These are phyloP conservation scores for Corapipo altera DNA, from an alignment of 2,113 vertebrate species.

Conservation along the genomic window DNA sequence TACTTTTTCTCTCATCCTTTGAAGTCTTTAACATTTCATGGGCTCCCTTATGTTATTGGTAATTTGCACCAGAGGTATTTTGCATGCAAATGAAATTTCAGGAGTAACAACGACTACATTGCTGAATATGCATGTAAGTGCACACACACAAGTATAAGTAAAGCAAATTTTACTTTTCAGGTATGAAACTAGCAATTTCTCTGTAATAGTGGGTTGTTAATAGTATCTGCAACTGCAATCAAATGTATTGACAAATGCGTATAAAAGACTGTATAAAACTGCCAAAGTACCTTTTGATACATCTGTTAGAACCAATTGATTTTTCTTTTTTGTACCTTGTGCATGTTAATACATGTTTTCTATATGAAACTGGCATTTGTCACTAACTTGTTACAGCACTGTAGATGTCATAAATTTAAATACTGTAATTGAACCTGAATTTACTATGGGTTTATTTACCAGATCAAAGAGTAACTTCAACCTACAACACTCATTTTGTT, in stretches of 20 bases:
- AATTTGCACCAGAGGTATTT: conserved; percentile 53
- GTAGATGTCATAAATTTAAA: conserved; percentile 65
- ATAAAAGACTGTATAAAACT: neutral
- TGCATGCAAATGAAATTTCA: conserved; percentile 56
- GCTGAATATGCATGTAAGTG: neutral
- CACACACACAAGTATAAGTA: neutral
- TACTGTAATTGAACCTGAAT: conserved; percentile 65
- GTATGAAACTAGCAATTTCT: neutral
- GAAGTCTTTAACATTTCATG: conserved; percentile 58
- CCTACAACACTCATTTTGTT: conserved; percentile 52
- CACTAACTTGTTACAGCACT: conserved; percentile 39
- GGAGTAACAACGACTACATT: neutral
- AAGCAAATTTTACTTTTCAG: neutral
- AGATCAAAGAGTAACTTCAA: conserved; percentile 71
- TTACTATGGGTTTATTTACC: conserved; percentile 68
- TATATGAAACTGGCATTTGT: conserved; percentile 44
- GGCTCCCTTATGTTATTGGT: conserved; percentile 57
- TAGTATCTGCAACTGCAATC: neutral
- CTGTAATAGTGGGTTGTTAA: neutral
- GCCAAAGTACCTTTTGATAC: conserved; percentile 3
- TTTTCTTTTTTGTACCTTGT: neutral
- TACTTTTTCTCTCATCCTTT: conserved; percentile 50
- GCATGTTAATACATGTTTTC: conserved; percentile 24
- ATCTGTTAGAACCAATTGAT: neutral
- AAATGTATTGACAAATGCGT: neutral